These are phyloP conservation scores for Urocynchramus pylzowi DNA, from an alignment of 2,113 vertebrate species.

Conservation along the genomic window DNA sequence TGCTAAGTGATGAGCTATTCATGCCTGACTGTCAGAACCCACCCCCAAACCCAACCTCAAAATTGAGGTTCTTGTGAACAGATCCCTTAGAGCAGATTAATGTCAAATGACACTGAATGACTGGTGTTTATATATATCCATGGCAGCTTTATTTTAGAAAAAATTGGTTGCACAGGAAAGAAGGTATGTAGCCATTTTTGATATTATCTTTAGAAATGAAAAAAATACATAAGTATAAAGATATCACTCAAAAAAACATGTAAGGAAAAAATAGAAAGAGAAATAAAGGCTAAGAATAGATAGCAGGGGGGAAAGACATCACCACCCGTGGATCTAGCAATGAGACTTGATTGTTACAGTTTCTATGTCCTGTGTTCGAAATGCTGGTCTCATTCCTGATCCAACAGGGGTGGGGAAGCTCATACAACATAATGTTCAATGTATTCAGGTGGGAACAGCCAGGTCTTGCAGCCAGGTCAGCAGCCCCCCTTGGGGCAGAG, in stretches of 20 bases:
- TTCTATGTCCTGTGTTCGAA: fast-evolving
- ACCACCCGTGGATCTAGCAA: neutral
- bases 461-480: too few relatives aligned
- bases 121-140: neutral
- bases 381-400: neutral
- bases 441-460: neutral
- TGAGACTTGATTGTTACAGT: neutral
- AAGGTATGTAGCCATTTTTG: neutral
- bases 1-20: neutral
- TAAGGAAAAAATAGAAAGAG: neutral
- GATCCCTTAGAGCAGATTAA: neutral
- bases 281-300: neutral
- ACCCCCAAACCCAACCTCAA: neutral
- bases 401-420: neutral
- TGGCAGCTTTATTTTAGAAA: neutral
- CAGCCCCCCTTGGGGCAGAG: neutral
- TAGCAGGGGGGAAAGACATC: neutral
- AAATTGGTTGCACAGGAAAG: neutral
- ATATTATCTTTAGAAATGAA: neutral
- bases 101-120: neutral
- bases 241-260: neutral
- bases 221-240: neutral
- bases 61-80: neutral
- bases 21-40: neutral
- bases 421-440: neutral